A percentile compares a stretch with the other conserved stretches of the same genome.
Conservation (phyloP, 2,888 invertebrate species). For the Lepetodrilus schrolli region DNA sequence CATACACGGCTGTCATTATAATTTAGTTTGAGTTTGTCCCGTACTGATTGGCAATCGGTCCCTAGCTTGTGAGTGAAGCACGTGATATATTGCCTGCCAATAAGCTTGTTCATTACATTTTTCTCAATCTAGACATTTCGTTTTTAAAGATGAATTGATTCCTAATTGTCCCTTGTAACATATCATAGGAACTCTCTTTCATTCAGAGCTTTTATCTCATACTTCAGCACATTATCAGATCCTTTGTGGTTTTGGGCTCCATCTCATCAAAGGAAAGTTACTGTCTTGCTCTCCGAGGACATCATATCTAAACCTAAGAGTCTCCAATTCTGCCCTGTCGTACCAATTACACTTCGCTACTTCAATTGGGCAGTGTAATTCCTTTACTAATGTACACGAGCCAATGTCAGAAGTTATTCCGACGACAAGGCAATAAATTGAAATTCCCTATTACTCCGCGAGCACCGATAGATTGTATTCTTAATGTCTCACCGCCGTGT, state of each 20-base stretch:
- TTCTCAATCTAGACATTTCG: constrained; percentile 3
- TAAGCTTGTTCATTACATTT: not conserved
- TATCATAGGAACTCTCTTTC: not conserved
- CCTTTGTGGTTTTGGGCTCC: not conserved
- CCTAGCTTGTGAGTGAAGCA: not conserved
- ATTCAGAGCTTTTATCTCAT: not conserved
- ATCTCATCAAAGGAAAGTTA: not conserved
- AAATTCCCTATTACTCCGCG: constrained; percentile 27
- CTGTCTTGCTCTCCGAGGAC: not conserved
- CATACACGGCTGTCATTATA: not conserved
- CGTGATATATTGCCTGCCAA: not conserved
- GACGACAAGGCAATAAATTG: constrained; percentile 26
- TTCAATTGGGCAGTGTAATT: constrained; percentile 24
- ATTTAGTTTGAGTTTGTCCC: not conserved
- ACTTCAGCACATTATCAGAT: not conserved
- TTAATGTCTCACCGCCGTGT: constrained; percentile 5
- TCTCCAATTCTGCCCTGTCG: not conserved
- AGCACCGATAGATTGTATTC: constrained; percentile 23
- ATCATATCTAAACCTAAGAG: not conserved
- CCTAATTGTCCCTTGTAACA: constrained; percentile 1
- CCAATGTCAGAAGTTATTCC: constrained; percentile 29
- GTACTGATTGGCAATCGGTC: not conserved
- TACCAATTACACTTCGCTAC: constrained; percentile 6
- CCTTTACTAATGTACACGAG: constrained; percentile 24
- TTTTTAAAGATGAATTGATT: constrained; percentile 12